Evolutionary conservation across 2,888 invertebrate genomes (phyloP), one percentile per base, ranked within the genome.

Genomic region (Caenorhabditis sinica): DNA sequence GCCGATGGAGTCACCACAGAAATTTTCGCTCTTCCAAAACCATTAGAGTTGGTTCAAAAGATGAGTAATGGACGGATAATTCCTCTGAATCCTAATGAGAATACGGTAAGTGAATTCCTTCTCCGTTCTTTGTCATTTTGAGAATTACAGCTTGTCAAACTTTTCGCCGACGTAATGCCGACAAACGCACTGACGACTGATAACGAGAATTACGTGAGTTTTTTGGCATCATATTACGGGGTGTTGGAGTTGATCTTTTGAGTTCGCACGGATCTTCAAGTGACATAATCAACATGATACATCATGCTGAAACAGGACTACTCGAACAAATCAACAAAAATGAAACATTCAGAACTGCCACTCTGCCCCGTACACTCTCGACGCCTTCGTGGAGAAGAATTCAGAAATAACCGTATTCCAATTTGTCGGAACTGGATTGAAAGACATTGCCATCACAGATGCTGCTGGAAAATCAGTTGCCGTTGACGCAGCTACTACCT

Each of bases 31-130:
- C 65, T 80, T 17, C 80, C 80, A 6, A 49, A 17, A 23, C 56
- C 65, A 36, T 30, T 80, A 17, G 73, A 80, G 33, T 58, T 80
- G 9, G 72, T 73, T 49, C 72, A 80, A 36, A 72, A 73, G 33
- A 73, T 73, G 73, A 43, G 23, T n/a, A 80, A 80, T 56, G 80
- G 80, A 9, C 40, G 80, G n/a, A 65, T 73, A 20, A 73, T 80
- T 25, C 72, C 80, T 9, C 36, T 80, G 40, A 20, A 23, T 23
- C 28, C 33, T 6, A 43, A 11, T 1, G 75, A 75, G 58, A 75
- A 23, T 45, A 75, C 75, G 28, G 75, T 75, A 66, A 75, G 53
- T 68, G 28, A n/a, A n/a, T n/a, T n/a, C 20, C 5, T 20, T 6
- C 13, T 4, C 28, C 30, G 20, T 11, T 20, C 33, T 30, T 15